Conservation (phyloP, 2,888 invertebrate species). For the Nomada lathburiana region DNA sequence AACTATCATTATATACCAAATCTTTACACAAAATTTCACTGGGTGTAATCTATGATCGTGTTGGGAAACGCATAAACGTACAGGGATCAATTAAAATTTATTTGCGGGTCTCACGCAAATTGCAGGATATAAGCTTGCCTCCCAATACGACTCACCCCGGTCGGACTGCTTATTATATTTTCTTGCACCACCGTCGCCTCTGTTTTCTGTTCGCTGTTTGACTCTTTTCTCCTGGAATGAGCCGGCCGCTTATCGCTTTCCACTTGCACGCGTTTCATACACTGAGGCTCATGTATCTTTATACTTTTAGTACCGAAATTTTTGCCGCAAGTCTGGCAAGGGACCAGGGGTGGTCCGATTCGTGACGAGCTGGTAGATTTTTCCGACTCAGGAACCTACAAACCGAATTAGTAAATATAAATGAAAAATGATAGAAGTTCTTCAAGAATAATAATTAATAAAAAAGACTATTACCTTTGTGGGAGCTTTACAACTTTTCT, state of each 20-base stretch:
- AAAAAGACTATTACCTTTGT: slow-evolving; percentile 47
- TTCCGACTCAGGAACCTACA: slow-evolving; percentile 48
- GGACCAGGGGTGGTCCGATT: slow-evolving; percentile 75
- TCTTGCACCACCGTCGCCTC: slow-evolving; percentile 29
- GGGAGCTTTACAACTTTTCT: slow-evolving; percentile 82
- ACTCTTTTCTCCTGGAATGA: slow-evolving; percentile 20
- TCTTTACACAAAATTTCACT: slow-evolving; percentile 24
- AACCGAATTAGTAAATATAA: not conserved
- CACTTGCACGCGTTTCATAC: slow-evolving; percentile 87
- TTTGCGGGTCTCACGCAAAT: slow-evolving; percentile 39
- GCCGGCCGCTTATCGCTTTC: slow-evolving; percentile 83
- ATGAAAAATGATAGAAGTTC: not conserved
- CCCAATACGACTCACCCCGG: slow-evolving; percentile 69
- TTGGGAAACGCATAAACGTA: not conserved
- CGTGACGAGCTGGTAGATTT: slow-evolving; percentile 29
- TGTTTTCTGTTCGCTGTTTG: slow-evolving; percentile 17
- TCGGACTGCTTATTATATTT: slow-evolving; percentile 42
- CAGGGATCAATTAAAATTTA: slow-evolving; percentile 10
- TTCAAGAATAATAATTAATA: not conserved
- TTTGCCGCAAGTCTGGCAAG: slow-evolving; percentile 88
- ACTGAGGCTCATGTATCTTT: slow-evolving; percentile 89
- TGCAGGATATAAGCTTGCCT: slow-evolving; percentile 45
- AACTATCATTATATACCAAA: not conserved
- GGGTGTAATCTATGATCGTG: not conserved
- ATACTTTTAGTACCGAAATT: slow-evolving; percentile 88